A percentile compares a stretch with the other conserved stretches of the same genome.
Evolutionary conservation across 2,888 invertebrate species (phyloP).

Genomic region (Periphyllus acericola): DNA sequence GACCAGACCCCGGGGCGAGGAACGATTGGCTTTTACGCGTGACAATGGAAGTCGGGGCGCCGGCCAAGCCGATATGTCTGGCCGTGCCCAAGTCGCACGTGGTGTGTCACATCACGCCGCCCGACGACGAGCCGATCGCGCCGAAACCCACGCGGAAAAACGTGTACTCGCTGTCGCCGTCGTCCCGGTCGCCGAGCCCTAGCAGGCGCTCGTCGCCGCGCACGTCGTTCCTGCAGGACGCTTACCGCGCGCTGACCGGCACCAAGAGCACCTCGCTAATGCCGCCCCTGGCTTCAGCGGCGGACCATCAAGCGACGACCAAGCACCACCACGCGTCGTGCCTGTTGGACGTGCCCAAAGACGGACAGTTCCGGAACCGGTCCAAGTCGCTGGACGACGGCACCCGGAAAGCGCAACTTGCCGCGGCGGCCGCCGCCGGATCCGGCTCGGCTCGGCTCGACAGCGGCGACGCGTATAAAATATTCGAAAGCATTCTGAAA

Average conservation of each 20-base stretch:
- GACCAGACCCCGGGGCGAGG: too few relatives aligned
- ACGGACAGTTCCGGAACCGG: slow-evolving; percentile 78
- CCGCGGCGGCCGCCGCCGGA: slow-evolving; percentile 66
- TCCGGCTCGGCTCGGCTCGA: slow-evolving; percentile 68
- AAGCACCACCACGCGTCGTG: slow-evolving; percentile 69
- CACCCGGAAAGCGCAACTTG: slow-evolving; percentile 68
- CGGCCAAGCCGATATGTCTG: slow-evolving; percentile 45
- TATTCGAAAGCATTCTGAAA: slow-evolving; percentile 81
- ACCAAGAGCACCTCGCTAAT: slow-evolving; percentile 43
- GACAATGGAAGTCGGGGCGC: slow-evolving; percentile 36
- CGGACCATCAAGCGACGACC: slow-evolving; percentile 14
- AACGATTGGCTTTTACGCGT: background rate
- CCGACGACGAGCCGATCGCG: slow-evolving; percentile 56
- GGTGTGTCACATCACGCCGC: slow-evolving; percentile 58
- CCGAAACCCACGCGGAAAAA: slow-evolving; percentile 46
- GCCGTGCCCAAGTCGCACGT: slow-evolving; percentile 43
- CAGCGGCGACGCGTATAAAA: slow-evolving; percentile 83
- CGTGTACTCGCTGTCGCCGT: slow-evolving; percentile 62
- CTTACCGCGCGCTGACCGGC: slow-evolving; percentile 62
- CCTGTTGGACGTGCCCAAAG: slow-evolving; percentile 69
- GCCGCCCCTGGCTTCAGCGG: slow-evolving; percentile 24
- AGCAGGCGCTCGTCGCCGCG: slow-evolving; percentile 62
- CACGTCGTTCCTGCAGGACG: slow-evolving; percentile 62
- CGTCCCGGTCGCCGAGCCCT: slow-evolving; percentile 60
- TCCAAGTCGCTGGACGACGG: slow-evolving; percentile 81